These are phyloP conservation scores for Sylvilagus bachmani DNA, from an alignment of 2,113 vertebrate species.

Conservation along the genomic window DNA sequence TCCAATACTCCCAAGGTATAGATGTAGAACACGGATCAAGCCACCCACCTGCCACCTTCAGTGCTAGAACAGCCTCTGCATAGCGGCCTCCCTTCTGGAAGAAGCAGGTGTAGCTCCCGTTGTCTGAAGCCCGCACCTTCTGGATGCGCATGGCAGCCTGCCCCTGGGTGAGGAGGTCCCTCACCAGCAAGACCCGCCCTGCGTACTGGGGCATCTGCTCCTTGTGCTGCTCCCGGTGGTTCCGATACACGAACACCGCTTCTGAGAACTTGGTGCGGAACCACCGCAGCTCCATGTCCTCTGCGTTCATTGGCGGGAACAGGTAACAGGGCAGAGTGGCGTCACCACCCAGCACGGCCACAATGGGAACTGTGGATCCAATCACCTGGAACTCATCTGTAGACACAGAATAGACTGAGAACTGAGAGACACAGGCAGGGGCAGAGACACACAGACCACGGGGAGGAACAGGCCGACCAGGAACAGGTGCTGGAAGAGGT, in stretches of 20 bases:
- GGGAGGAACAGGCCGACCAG: accelerated
- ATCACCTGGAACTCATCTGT: slow-evolving; percentile 31
- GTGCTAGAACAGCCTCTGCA: slow-evolving; percentile 3
- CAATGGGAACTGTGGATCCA: background rate
- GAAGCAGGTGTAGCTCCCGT: slow-evolving; percentile 18
- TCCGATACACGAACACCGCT: background rate
- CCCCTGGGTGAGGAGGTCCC: background rate
- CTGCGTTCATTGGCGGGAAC: background rate
- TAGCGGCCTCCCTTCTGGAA: slow-evolving; percentile 21
- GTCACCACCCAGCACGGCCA: background rate
- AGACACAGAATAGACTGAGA: background rate
- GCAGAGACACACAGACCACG: background rate
- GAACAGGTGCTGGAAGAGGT: background rate
- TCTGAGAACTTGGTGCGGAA: slow-evolving; percentile 16
- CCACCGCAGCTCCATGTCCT: slow-evolving; percentile 58
- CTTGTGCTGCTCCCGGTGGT: background rate
- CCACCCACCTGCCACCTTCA: slow-evolving; percentile 69
- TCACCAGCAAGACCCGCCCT: background rate
- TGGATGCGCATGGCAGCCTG: background rate
- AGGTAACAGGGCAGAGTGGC: background rate
- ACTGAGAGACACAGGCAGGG: background rate
- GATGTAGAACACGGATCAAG: background rate
- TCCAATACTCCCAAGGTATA: background rate
- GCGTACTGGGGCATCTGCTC: background rate
- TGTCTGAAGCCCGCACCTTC: background rate